These are phyloP conservation scores for Nothura maculosa DNA, from an alignment of 2,797 vertebrate species.

Conservation along the genomic window DNA sequence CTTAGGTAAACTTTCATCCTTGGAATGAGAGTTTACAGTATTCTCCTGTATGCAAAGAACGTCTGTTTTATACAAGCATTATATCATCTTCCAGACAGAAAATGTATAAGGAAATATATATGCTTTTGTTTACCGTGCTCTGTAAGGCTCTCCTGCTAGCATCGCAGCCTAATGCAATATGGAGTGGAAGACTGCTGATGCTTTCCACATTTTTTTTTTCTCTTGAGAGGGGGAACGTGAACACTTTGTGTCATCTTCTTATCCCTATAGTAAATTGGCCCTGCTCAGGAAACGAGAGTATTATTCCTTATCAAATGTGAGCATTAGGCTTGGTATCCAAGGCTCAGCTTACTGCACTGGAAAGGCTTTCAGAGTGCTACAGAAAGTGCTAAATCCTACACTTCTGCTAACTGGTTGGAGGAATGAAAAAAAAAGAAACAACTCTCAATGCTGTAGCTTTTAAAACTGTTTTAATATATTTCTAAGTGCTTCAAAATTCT, in stretches of 20 bases:
- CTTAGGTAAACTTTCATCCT: not conserved
- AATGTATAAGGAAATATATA: not conserved
- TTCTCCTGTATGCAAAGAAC: not conserved
- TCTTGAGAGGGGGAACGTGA: not conserved
- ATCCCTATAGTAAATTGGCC: conserved; percentile 63
- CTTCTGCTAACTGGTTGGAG: conserved; percentile 30
- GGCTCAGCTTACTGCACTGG: conserved; percentile 38
- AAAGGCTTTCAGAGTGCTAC: conserved; percentile 47
- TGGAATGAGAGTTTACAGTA: not conserved
- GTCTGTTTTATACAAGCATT: not conserved
- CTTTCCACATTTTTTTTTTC: conserved; percentile 37
- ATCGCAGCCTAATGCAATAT: not conserved
- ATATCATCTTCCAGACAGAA: not conserved
- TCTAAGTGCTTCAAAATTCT: conserved; percentile 42
- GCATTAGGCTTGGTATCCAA: conserved; percentile 13
- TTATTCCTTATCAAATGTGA: conserved; percentile 48
- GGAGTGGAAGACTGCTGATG: not conserved
- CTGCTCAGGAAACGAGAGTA: conserved; percentile 16
- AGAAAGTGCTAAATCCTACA: conserved; percentile 60
- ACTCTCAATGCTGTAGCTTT: no score
- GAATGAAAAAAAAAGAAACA: not conserved
- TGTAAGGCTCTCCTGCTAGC: not conserved
- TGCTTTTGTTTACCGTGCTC: not conserved
- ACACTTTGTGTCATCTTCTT: not conserved
- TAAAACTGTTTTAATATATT: conserved; percentile 50